Percentiles rank a stretch among this genome's conserved stretches.
Evolutionary conservation across 64 coral and sea anemone genomes (phyloP).

Genomic region (Actinia tenebrosa): DNA sequence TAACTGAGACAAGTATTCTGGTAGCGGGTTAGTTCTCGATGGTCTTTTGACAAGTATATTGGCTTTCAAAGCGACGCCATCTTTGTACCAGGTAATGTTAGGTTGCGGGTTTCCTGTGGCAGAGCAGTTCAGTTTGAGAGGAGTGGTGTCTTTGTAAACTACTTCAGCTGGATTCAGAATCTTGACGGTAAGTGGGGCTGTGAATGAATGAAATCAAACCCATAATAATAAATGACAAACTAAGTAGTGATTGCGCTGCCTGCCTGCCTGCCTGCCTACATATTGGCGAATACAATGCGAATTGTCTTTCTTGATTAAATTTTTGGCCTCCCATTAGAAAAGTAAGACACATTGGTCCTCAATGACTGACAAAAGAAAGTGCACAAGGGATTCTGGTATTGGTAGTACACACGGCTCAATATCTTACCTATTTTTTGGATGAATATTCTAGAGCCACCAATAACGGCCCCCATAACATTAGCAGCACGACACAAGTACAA

Average conservation of each 20-base stretch:
- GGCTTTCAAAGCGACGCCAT: constrained; percentile 57
- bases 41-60: constrained; percentile 17
- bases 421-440: not conserved
- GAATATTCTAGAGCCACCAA: constrained; percentile 23
- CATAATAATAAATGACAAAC: not conserved
- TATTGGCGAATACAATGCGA: too few relatives aligned
- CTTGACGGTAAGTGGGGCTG: not conserved
- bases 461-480: constrained; percentile 35
- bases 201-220: not conserved
- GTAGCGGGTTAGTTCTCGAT: not conserved
- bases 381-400: too few relatives aligned
- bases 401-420: not conserved
- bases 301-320: too few relatives aligned
- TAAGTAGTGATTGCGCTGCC: too few relatives aligned
- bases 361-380: too few relatives aligned
- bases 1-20: constrained; percentile 13
- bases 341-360: too few relatives aligned
- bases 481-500: constrained; percentile 46
- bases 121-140: constrained; percentile 63
- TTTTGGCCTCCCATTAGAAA: too few relatives aligned
- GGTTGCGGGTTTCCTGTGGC: constrained; percentile 60
- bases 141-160: constrained; percentile 23
- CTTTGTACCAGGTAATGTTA: constrained; percentile 84
- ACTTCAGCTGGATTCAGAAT: constrained; percentile 2
- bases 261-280: too few relatives aligned